Conservation (phyloP, 2,797 vertebrate species). For the Lagorchestes hirsutus region DNA sequence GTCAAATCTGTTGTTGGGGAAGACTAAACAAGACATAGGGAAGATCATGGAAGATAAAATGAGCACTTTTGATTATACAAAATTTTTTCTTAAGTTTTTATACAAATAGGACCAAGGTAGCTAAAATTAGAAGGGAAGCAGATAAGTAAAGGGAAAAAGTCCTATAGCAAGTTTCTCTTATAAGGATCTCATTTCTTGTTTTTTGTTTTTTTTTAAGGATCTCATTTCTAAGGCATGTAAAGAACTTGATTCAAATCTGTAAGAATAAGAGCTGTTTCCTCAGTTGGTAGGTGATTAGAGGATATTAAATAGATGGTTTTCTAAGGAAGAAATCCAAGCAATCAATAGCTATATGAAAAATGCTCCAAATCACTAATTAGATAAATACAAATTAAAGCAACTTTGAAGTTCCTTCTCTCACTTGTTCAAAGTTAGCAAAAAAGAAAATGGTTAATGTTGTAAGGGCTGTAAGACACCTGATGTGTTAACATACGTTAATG, state of each 20-base stretch:
- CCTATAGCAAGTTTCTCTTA: not conserved
- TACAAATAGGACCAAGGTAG: not conserved
- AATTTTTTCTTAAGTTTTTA: no score
- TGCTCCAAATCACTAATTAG: not conserved
- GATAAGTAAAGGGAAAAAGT: not conserved
- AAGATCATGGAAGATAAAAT: not conserved
- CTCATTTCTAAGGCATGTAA: not conserved
- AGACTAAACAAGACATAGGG: not conserved
- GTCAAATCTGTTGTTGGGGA: not conserved
- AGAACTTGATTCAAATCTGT: not conserved
- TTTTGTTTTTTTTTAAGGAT: no score
- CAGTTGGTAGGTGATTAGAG: not conserved
- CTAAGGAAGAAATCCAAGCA: not conserved
- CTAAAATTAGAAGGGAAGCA: not conserved
- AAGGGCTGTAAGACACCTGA: not conserved
- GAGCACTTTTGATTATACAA: no score
- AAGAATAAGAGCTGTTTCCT: not conserved
- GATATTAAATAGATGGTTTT: not conserved
- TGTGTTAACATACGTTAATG: not conserved
- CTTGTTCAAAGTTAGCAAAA: not conserved
- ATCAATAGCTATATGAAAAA: not conserved
- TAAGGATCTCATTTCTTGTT: no score
- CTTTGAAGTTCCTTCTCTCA: not conserved
- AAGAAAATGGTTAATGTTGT: not conserved
- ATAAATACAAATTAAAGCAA: not conserved